Conservation (phyloP, 1,140 invertebrate genomes). For the Fopius arisanus region DNA sequence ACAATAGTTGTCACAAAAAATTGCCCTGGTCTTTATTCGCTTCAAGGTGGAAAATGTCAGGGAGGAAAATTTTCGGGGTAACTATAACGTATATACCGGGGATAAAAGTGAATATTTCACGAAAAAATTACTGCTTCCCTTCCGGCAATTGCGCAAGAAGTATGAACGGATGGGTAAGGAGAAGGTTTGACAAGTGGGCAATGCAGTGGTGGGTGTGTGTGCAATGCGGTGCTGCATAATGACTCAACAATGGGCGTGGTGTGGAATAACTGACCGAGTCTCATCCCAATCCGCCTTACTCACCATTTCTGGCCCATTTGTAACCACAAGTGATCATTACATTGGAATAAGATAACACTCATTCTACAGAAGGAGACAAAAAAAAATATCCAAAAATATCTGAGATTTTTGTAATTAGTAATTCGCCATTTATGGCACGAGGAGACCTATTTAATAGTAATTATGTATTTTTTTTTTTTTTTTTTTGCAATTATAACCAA, state of each 20-base stretch:
- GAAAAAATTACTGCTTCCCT: background rate
- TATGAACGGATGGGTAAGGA: slow-evolving; percentile 11
- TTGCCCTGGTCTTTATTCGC: background rate
- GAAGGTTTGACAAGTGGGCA: background rate
- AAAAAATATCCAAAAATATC: too few species aligned
- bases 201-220: slow-evolving; percentile 14
- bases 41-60: background rate
- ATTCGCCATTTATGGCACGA: too few species aligned
- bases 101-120: background rate
- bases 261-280: slow-evolving; percentile 34
- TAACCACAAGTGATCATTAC: too few species aligned
- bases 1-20: background rate
- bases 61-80: too few species aligned
- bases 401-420: too few species aligned
- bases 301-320: background rate
- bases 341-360: too few species aligned
- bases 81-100: too few species aligned
- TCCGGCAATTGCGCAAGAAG: slow-evolving; percentile 4
- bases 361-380: too few species aligned
- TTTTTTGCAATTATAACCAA: too few species aligned
- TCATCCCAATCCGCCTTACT: slow-evolving; percentile 1
- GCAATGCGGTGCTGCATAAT: slow-evolving; percentile 31
- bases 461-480: too few species aligned
- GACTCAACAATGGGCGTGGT: slow-evolving; percentile 24
- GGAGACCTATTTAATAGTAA: too few species aligned